Evolutionary conservation across 2,797 vertebrate species (phyloP), one percentile per base, ranked within the genome.

Genomic region (Hippocampus kuda): DNA sequence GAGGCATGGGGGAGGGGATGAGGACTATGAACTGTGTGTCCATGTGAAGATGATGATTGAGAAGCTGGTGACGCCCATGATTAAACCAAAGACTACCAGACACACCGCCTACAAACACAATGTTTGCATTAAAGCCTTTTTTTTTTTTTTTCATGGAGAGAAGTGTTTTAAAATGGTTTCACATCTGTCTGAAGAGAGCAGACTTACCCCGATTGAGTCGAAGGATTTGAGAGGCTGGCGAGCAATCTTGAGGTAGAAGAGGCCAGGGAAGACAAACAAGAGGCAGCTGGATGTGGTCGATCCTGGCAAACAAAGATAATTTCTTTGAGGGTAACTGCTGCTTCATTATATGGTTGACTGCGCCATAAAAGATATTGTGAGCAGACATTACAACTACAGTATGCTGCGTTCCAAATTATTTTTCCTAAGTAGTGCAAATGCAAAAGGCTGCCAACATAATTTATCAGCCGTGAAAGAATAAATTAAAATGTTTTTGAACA

Each of bases 181-280:
- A 15, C 27, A 49, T 42, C 5, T 34, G 18, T 24, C 51, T 0
- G 24, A 27, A 69, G 13, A 42, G 24, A 61, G n/a, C 59, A 56
- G 42, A 70, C 85, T 85, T 94, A 98, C 96, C 89, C 92, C 91
- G 3, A 96, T 75, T 64, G 93, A 95, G 79, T 92, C 92, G 34
- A 81, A 75, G 6, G 94, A 95, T 65, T 84, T 59, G 62, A 94
- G 87, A 26, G 91, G 89, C 68, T 92, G 91, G 76, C 79, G 87
- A 87, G 90, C 93, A 78, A 98, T 90, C 81, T 91, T 94, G 72
- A 98, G 91, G 88, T 94, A 96, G 89, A 99, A 95, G 3, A 98
- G 80, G 60, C 93, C 95, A 5, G 96, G 96, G 83, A 92, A 99
- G 60, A 98, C 79, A 88, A 97, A 98, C 80, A 98, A 86, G 77